phyloP scores from a whole-genome alignment of 35 echinoderm and acorn worm genomes.

The Lytechinus variegatus region DNA sequence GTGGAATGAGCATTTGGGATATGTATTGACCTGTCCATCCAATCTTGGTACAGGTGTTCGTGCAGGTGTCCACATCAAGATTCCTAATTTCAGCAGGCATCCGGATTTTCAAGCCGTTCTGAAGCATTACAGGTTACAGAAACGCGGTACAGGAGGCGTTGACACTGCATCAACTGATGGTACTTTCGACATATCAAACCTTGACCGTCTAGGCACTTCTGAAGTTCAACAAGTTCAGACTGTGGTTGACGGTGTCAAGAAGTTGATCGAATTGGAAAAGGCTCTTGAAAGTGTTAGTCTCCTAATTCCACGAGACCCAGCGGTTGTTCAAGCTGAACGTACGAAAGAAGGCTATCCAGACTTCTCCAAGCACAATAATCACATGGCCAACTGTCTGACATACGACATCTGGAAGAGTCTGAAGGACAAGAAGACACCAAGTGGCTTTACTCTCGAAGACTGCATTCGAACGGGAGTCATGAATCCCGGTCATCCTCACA shows the following conservation, averaged over 20 bases:
- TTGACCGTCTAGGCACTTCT: constrained; percentile 91
- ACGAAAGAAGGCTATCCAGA: constrained; percentile 77
- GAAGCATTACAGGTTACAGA: constrained; percentile 78
- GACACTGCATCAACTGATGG: constrained; percentile 97
- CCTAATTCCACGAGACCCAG: constrained; percentile 63
- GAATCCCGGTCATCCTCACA: constrained; percentile 97
- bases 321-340: constrained; percentile 32
- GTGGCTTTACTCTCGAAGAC: constrained; percentile 71
- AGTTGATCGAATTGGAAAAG: constrained; percentile 84
- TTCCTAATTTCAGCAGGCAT: constrained; percentile 80
- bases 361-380: constrained; percentile 94
- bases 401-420: constrained; percentile 81
- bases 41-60: constrained; percentile 96
- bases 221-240: constrained; percentile 95
- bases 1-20: constrained; percentile 99
- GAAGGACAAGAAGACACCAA: constrained; percentile 79
- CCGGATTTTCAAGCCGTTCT: constrained; percentile 71
- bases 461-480: constrained; percentile 84
- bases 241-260: constrained; percentile 87
- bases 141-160: constrained; percentile 95
- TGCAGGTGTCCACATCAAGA: constrained; percentile 92
- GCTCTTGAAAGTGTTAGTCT: constrained; percentile 75
- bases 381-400: constrained; percentile 90
- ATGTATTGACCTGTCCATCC: constrained; percentile 94
- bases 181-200: constrained; percentile 95